Conservation (phyloP, 2,113 vertebrate species). For the Triplophysa dalaica region DNA sequence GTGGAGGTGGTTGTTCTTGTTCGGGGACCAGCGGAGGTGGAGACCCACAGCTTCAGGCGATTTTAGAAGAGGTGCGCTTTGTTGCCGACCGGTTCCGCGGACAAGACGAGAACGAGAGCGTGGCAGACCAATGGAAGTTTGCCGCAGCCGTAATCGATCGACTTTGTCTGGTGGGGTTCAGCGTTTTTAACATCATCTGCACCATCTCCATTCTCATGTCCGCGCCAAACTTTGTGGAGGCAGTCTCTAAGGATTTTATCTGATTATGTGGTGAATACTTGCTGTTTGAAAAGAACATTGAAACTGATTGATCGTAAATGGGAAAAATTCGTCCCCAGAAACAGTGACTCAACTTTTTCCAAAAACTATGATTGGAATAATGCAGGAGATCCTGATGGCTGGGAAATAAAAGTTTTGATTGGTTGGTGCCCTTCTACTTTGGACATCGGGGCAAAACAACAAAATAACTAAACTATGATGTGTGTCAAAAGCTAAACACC, state of each 20-base stretch:
- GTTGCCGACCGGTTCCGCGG: constrained; percentile 76
- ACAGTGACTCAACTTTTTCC: constrained; percentile 22
- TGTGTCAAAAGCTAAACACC: neutral
- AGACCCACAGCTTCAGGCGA: constrained; percentile 76
- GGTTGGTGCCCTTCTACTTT: neutral
- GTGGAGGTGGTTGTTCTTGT: constrained; percentile 72
- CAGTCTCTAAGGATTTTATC: constrained; percentile 80
- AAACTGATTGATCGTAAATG: constrained; percentile 14
- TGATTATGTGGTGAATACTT: constrained; percentile 53
- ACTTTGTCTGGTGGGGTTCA: constrained; percentile 79
- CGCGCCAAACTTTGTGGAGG: constrained; percentile 79
- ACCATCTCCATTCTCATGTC: constrained; percentile 83
- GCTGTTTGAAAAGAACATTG: neutral
- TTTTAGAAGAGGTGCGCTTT: constrained; percentile 78
- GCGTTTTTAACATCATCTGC: constrained; percentile 81
- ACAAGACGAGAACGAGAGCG: constrained; percentile 71
- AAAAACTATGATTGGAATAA: constrained; percentile 23
- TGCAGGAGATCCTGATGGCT: constrained; percentile 6
- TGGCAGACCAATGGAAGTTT: constrained; percentile 79
- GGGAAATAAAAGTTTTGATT: neutral
- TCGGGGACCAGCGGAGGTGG: constrained; percentile 60
- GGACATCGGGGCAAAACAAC: neutral
- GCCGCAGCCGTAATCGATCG: constrained; percentile 79
- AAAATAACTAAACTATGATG: neutral
- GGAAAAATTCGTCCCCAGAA: constrained; percentile 9